Conservation (phyloP, 2,113 vertebrate species). For the Cyprinus carpio region DNA sequence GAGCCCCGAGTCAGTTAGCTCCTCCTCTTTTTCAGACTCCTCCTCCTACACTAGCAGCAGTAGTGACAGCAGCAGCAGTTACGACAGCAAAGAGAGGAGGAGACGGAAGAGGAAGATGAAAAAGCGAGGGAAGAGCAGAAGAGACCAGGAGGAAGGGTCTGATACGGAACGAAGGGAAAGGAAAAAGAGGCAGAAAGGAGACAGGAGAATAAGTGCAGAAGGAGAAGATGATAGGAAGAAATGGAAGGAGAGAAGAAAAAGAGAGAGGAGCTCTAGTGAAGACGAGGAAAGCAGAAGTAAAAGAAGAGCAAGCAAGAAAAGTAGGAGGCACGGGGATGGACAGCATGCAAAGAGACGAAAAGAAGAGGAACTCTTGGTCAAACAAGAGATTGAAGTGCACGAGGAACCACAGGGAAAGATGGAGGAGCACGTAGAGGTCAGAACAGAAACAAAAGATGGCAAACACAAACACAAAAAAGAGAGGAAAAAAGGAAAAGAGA, state of each 20-base stretch:
- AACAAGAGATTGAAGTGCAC: slow-evolving; percentile 49
- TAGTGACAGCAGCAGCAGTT: slow-evolving; percentile 59
- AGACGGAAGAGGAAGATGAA: slow-evolving; percentile 58
- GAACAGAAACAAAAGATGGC: slow-evolving; percentile 63
- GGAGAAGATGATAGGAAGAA: slow-evolving; percentile 54
- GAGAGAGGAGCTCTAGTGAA: slow-evolving; percentile 51
- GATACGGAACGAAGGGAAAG: slow-evolving; percentile 53
- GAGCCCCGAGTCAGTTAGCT: slow-evolving; percentile 55
- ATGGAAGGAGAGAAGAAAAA: slow-evolving; percentile 34
- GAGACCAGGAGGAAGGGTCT: slow-evolving; percentile 54
- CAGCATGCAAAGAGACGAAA: slow-evolving; percentile 26
- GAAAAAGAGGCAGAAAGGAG: slow-evolving; percentile 47
- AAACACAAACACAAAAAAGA: slow-evolving; percentile 74
- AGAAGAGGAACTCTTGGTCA: slow-evolving; percentile 14
- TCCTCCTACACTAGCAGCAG: slow-evolving; percentile 56
- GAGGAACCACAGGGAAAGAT: slow-evolving; percentile 22
- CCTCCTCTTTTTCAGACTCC: slow-evolving; percentile 65
- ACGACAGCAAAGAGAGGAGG: slow-evolving; percentile 52
- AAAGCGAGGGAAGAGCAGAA: slow-evolving; percentile 49
- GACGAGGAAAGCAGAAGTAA: slow-evolving; percentile 51
- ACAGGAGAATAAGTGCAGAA: slow-evolving; percentile 59
- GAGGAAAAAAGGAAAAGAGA: slow-evolving; percentile 73
- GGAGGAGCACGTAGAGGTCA: slow-evolving; percentile 60
- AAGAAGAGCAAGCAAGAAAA: slow-evolving; percentile 34
- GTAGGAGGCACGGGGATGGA: slow-evolving; percentile 35